Percentiles rank a stretch among this genome's conserved stretches.
phyloP scores from a whole-genome alignment of 2,888 invertebrate genomes.

The Ichneumon xanthorius region DNA sequence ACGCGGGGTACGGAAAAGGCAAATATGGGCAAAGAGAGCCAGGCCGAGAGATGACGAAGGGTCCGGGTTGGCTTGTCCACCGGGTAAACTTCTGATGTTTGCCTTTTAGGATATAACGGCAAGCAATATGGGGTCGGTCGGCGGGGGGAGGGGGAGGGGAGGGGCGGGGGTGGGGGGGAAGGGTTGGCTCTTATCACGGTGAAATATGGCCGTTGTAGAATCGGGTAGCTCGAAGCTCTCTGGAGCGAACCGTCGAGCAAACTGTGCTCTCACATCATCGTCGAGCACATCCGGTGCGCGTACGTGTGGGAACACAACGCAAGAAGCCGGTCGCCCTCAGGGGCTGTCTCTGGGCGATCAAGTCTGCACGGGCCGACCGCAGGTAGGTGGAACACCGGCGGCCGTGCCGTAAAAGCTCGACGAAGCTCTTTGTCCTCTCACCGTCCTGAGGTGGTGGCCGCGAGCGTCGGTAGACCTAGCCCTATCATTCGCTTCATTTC shows the following conservation, averaged over 20 bases:
- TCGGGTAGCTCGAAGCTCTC: conserved; percentile 38
- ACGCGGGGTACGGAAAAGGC: background rate
- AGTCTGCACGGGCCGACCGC: conserved; percentile 21
- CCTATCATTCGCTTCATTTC: conserved; percentile 39
- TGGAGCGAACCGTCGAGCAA: conserved; percentile 12
- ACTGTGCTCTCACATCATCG: background rate
- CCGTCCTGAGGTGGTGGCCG: background rate
- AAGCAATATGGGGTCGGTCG: no score
- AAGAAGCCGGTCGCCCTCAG: conserved; percentile 16
- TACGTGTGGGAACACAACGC: background rate
- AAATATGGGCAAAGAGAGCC: conserved; percentile 8
- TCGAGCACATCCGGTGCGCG: background rate
- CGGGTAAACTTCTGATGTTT: conserved; percentile 65
- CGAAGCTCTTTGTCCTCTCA: conserved; percentile 34
- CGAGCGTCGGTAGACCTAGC: conserved; percentile 18
- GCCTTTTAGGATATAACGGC: conserved; percentile 48
- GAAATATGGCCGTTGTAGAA: conserved; percentile 60
- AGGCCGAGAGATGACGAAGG: conserved; percentile 8
- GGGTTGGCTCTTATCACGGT: conserved; percentile 60
- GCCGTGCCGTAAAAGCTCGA: conserved; percentile 41
- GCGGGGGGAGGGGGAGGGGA: no score
- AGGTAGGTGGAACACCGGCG: conserved; percentile 4
- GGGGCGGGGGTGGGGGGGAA: background rate
- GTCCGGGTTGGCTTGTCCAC: conserved; percentile 40
- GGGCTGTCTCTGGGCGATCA: conserved; percentile 27